phyloP scores from a whole-genome alignment of 2,797 vertebrate species.

The Argya squamiceps region DNA sequence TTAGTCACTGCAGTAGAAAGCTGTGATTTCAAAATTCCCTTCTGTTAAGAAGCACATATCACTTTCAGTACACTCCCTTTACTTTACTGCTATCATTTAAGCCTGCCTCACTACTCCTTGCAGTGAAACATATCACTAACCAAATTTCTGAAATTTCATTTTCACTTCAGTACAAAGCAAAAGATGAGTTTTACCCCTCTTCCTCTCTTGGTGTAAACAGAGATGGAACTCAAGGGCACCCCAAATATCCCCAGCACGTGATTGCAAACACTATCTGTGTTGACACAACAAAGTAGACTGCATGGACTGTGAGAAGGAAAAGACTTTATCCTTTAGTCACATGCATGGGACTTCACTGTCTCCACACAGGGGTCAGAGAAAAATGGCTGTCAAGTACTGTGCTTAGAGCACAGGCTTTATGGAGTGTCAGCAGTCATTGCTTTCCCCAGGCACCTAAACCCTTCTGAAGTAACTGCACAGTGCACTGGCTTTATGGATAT shows the following conservation, averaged over 20 bases:
- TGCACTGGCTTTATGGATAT: neutral
- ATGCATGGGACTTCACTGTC: accelerated
- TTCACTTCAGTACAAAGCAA: neutral
- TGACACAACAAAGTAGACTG: neutral
- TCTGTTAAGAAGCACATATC: neutral
- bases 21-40: neutral
- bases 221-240: neutral
- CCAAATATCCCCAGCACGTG: neutral
- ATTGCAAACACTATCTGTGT: neutral
- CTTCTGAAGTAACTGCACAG: neutral
- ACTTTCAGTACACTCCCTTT: neutral
- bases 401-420: neutral
- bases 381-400: neutral
- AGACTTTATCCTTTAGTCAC: neutral
- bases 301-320: neutral
- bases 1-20: neutral
- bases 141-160: neutral
- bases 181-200: neutral
- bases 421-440: neutral
- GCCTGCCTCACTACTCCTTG: neutral
- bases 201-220: neutral
- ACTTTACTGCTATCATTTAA: neutral
- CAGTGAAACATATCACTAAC: neutral
- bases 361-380: neutral
- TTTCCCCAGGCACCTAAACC: neutral